phyloP scores from a whole-genome alignment of 2,797 vertebrate species.

The Spinus olivaceus region DNA sequence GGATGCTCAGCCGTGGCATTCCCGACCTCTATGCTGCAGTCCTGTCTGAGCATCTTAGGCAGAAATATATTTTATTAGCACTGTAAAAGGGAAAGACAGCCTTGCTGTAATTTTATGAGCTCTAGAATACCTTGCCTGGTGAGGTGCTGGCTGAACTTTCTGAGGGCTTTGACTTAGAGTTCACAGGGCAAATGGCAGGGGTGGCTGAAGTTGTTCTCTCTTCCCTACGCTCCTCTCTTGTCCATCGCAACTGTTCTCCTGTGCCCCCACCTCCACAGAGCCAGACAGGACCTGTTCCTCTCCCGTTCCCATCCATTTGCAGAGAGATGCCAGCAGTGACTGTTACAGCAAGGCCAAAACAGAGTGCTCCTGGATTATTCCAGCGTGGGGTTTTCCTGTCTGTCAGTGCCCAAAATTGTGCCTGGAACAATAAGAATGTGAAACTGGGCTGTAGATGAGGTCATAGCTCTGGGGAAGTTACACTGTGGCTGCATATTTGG shows the following conservation, averaged over 20 bases:
- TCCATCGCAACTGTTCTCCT: neutral
- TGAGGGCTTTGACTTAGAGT: neutral
- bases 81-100: neutral
- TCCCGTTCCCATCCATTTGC: neutral
- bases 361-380: rapidly evolving
- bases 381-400: neutral
- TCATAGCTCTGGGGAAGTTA: neutral
- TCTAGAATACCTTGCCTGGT: neutral
- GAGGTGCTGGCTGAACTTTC: neutral
- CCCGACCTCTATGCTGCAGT: neutral
- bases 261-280: neutral
- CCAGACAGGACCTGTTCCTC: neutral
- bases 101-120: neutral
- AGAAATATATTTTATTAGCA: neutral
- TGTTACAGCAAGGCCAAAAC: neutral
- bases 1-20: neutral
- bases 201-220: neutral
- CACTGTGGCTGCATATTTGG: neutral
- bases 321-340: neutral
- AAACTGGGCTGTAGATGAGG: neutral
- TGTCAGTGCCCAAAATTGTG: neutral
- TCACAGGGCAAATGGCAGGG: rapidly evolving
- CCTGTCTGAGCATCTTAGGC: neutral
- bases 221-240: rapidly evolving
- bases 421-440: neutral